Base-by-base conservation (phyloP, 2,888 invertebrate genomes). In the Temnothorax ravouxi region DNA sequence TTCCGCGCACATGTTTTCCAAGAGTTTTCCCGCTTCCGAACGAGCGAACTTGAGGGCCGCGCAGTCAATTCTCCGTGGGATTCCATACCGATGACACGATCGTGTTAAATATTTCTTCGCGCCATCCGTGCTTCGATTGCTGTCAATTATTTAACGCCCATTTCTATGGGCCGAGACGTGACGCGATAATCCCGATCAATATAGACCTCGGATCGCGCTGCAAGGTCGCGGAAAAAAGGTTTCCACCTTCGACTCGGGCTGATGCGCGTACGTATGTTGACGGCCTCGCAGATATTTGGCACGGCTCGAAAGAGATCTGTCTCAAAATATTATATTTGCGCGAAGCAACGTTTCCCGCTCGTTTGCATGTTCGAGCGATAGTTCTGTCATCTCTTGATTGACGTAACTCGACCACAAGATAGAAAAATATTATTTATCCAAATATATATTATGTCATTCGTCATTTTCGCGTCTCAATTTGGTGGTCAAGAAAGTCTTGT, bases 71-170 rank as follows among this genome's bases (percentile, higher is more conserved):
- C 15, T 64, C 47, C 66, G 25, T 67, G 44, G 66, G 34, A 85
- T 85, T 83, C 77, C 83, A 59, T 13, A 54, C 50, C 34, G 61
- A 72, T 85, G 84, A 84, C 72, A 71, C 29, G 29, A 44, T 44
- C 38, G 29, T n/a, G 11, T 71, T 47, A 69, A 34, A 47, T 47
- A 47, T 47, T 21, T 25, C 64, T 72, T 72, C 59, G 34, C 59
- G 59, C 59, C 59, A 47, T 59, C 8, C 18, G 13, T 59, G 8
- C n/a, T 67, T 71, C 56, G 54, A 67, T 79, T 3, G 21, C n/a
- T 59, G 18, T 79, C 56, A 79, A 71, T 79, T 59, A 79, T 79
- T 79, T 47, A 79, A 59, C 21, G 54, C 29, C 41, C 29, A 69
- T 79, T 79, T 79, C 56, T 34, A 71, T 47, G 13, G 21, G 44